Evolutionary conservation across 2,888 invertebrate genomes (phyloP), one percentile per base, ranked within the genome.

Genomic region (Hylaea fasciaria): DNA sequence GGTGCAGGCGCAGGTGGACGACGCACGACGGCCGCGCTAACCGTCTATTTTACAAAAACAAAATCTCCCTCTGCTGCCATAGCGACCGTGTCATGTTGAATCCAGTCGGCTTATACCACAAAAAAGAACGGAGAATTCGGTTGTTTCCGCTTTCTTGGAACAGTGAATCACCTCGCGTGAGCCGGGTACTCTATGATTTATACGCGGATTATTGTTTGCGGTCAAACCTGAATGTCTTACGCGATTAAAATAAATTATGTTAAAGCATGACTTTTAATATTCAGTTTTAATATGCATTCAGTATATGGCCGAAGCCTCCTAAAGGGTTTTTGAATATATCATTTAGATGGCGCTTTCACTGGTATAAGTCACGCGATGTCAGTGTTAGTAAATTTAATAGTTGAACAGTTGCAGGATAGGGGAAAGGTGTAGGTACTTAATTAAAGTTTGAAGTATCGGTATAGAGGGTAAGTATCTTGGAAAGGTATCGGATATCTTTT

Each of bases 131-230:
- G 82, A 87, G 88, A 88, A 89, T 90, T 89, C 80, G 78, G 87
- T 83, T 81, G 89, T 89, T 90, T 91, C 90, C 91, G 91, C 85
- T 89, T 89, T 89, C 90, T 86, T 81, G 85, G 88, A 88, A 89
- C 82, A 70, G 85, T 90, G 91, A 91, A 85, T 91, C 90, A 91
- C 82, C 77, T 87, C 83, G 85, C 87, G 86, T 87, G 85, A 54
- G 58, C 81, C 81, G 83, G 83, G 32, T 57, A 57, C 75, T 76
- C 82, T 85, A 89, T 87, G 88, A 90, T 87, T 89, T 89, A 86
- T 82, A 76, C 77, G 72, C 66, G 76, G 82, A 82, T 85, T 82
- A 82, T 81, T 81, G 85, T 85, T 81, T 83, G 85, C 81, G 85
- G 85, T 83, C 83, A 76, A 76, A 79, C 76, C 71, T 74, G 76